phyloP scores from a whole-genome alignment of 2,113 vertebrate genomes.

The Myrmecobius fasciatus region DNA sequence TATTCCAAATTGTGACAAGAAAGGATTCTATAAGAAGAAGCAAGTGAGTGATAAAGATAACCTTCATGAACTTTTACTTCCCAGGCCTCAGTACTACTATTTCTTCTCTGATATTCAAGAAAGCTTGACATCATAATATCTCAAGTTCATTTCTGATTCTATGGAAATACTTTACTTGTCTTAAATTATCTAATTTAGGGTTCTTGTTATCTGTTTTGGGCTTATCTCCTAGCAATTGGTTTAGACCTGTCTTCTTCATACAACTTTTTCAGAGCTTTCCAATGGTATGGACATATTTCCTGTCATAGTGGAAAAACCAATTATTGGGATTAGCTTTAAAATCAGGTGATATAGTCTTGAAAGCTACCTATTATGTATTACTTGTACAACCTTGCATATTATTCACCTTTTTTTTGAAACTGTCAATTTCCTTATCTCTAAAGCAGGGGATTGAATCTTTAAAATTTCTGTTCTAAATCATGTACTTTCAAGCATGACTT shows the following conservation, averaged over 20 bases:
- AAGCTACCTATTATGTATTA: neutral
- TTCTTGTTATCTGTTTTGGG: too few relatives aligned
- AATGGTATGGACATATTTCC: neutral
- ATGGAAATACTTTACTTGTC: neutral
- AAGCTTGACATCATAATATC: neutral
- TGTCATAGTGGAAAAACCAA: neutral
- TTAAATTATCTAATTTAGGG: too few relatives aligned
- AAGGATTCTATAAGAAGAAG: slow-evolving; percentile 98
- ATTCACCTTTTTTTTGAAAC: neutral
- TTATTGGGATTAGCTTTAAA: neutral
- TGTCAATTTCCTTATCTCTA: neutral
- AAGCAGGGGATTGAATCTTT: neutral
- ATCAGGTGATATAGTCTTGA: neutral
- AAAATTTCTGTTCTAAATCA: neutral
- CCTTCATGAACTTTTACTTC: neutral
- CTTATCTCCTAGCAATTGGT: neutral
- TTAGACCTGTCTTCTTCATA: neutral
- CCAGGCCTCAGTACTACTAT: neutral
- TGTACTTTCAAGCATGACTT: neutral
- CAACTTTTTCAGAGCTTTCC: neutral
- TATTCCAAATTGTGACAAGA: slow-evolving; percentile 98
- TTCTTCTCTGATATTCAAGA: neutral
- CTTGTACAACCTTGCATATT: too few relatives aligned
- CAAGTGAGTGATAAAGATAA: slow-evolving; percentile 86
- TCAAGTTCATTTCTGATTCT: neutral